Conservation (phyloP, 2,113 vertebrate genomes). For the Chascanopsetta lugubris region DNA sequence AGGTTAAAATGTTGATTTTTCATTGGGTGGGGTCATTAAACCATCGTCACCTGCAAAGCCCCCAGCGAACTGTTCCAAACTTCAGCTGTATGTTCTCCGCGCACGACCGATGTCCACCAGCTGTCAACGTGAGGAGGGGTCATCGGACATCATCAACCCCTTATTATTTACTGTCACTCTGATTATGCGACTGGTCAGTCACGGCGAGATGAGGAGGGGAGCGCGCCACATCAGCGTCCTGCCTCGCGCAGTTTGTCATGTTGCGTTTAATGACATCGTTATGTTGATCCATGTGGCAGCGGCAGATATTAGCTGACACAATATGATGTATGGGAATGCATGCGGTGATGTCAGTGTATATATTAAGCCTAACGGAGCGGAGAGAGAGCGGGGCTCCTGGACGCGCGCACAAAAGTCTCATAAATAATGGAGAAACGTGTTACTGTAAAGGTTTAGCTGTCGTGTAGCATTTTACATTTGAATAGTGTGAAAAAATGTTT, state of each 20-base stretch:
- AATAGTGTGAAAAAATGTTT: neutral
- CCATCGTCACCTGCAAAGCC: no score
- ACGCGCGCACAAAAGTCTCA: neutral
- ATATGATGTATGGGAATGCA: slow-evolving; percentile 1
- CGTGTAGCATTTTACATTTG: neutral
- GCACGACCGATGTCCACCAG: no score
- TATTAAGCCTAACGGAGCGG: slow-evolving; percentile 1
- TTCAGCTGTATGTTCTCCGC: no score
- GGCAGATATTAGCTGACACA: neutral
- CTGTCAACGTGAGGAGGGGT: slow-evolving; percentile 31
- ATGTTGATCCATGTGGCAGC: neutral
- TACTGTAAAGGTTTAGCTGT: neutral
- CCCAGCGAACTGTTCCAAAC: no score
- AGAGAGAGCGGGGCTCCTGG: slow-evolving; percentile 5
- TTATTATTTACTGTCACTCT: slow-evolving; percentile 26
- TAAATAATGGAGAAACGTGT: neutral
- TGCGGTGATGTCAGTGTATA: slow-evolving; percentile 12
- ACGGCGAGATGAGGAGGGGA: neutral
- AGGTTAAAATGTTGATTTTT: no score
- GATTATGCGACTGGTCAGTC: slow-evolving; percentile 42
- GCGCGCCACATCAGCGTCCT: neutral
- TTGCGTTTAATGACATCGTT: slow-evolving; percentile 26
- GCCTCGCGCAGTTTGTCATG: slow-evolving; percentile 27
- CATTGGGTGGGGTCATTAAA: no score
- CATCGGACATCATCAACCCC: slow-evolving; percentile 20